Base-by-base conservation (phyloP, 23 tunicate genomes). In the Botrylloides violaceus region DNA sequence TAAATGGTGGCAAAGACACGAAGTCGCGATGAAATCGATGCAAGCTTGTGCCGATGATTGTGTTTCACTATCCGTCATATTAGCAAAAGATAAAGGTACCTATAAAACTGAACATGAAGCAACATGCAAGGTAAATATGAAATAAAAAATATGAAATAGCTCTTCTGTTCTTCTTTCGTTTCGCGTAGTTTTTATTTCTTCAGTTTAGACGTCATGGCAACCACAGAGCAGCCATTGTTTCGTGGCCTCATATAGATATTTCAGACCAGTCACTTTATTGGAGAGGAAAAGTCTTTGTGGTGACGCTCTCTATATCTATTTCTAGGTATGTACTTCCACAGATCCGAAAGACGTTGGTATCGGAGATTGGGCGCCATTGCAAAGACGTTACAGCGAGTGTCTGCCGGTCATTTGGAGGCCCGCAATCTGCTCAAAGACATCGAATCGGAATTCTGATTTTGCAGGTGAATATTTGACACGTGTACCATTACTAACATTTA, bases 91-190 rank as follows among this genome's bases (percentile, higher is more conserved):
- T 21, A 81, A 66, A 37, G 31, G 63, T 2, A 80, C 77, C 18
- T 80, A 80, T 19, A 21, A 64, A 1, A 81, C 83, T 4, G 80
- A 77, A 9, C 96, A 88, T 47, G 80, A 81, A 59, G 62, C 53
- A 43, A 76, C 87, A 30, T 88, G 96, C 77, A 65, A 77, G 80
- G 96, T 88, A 71, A 25, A n/a, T n/a, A n/a, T n/a, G n/a, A n/a
- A n/a, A n/a, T n/a, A n/a, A n/a, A n/a, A n/a, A n/a, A n/a, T n/a
- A n/a, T n/a, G n/a, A n/a, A n/a, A n/a, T n/a, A n/a, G n/a, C n/a
- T n/a, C n/a, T n/a, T n/a, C n/a, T n/a, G n/a, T n/a, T n/a, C n/a
- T n/a, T n/a, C n/a, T n/a, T n/a, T n/a, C n/a, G n/a, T n/a, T n/a
- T n/a, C n/a, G n/a, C n/a, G n/a, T n/a, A n/a, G n/a, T n/a, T n/a